Evolutionary conservation across 2,113 vertebrate species (phyloP), one percentile per base, ranked within the genome.

Genomic region (Crypturellus undulatus): DNA sequence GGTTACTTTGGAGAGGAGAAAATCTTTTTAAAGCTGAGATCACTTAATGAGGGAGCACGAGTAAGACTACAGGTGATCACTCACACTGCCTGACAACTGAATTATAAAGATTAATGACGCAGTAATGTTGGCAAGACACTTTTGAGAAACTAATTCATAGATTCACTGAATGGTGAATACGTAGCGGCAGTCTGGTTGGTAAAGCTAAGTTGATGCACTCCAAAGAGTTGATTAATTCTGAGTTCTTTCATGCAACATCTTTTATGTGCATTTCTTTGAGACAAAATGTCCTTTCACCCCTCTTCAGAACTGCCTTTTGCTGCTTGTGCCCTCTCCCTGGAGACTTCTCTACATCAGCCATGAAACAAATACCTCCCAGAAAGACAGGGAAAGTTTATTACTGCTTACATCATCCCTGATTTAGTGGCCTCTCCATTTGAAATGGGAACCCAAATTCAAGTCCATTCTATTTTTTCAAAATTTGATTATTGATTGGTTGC

Each of bases 41-140:
- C 47, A 60, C 90, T 73, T 93, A 94, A 90, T 95, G 76, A 94
- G 21, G 30, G 36, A 92, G n/a, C 76, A 94, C 73, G 76, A 94
- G 82, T 72, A 85, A 91, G 79, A 75, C 60, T 28, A 7, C 5
- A 96, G 64, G 69, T 86, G 83, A 93, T 95, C 93, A 78, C 69
- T 95, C 92, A 96, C 28, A 78, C 19, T 60, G 72, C 51, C 40
- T 86, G 92, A 86, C 95, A 94, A 68, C 56, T 75, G 83, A 92
- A 86, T 94, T 86, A 94, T 90, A 63, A 88, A 88, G 90, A 95
- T 86, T 94, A 94, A 94, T 95, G 80, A 56, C 83, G 51, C 65
- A 73, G 24, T 92, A 63, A 90, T 84, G 71, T 73, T 80, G 70
- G 71, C 4, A 9, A 93, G 76, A n/a, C 77, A 80, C 19, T 93